Evolutionary conservation across 2,797 vertebrate species (phyloP).

Genomic region (Coracias cyanogaster): DNA sequence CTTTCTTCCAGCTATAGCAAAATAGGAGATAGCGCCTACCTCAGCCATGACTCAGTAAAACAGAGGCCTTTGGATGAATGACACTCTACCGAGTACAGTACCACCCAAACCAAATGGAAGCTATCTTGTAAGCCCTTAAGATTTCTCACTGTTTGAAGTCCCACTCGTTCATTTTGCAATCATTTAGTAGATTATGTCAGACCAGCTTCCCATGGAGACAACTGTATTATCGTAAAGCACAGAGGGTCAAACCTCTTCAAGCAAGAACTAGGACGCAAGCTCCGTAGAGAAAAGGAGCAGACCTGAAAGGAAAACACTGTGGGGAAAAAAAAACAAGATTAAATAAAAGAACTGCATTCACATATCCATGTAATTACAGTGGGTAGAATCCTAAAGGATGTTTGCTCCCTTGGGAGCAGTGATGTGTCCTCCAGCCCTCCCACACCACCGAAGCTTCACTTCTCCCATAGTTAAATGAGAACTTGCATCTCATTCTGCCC

Average conservation of each 20-base stretch:
- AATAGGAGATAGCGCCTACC: fast-evolving
- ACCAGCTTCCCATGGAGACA: background rate
- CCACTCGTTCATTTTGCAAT: background rate
- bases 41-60: background rate
- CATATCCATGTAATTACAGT: background rate
- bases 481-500: background rate
- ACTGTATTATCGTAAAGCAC: background rate
- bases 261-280: background rate
- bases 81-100: background rate
- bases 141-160: background rate
- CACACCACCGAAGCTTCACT: background rate
- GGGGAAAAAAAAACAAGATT: background rate
- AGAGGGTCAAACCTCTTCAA: background rate
- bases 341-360: background rate
- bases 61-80: background rate
- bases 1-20: background rate
- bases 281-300: background rate
- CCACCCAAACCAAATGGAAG: background rate
- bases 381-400: background rate
- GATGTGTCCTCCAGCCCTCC: background rate
- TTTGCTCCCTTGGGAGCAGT: background rate
- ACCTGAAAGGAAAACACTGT: background rate
- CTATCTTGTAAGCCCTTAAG: background rate
- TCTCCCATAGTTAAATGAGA: background rate
- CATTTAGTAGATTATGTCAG: background rate